Percentiles rank a stretch among this genome's conserved stretches.
phyloP scores from a whole-genome alignment of 1,140 invertebrate species.

The Formica exsecta region DNA sequence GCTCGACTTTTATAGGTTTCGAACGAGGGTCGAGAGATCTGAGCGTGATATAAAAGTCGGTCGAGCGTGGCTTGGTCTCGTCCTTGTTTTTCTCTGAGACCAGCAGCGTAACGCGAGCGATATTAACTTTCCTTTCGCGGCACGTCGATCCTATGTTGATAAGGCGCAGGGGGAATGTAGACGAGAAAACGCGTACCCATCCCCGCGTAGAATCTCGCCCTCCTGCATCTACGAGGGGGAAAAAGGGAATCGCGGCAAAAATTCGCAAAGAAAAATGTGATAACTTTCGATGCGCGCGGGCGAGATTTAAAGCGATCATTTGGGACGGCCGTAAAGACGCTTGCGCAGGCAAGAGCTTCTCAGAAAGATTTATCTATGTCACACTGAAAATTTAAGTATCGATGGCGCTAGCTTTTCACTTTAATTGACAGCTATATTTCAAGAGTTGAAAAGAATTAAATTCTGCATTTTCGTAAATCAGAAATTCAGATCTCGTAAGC shows the following conservation, averaged over 20 bases:
- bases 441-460: conserved; percentile 18
- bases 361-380: conserved; percentile 41
- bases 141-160: conserved; percentile 61
- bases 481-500: neutral
- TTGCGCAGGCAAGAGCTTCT: conserved; percentile 23
- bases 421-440: conserved; percentile 39
- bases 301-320: conserved; percentile 60
- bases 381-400: conserved; percentile 47
- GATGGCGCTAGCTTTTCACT: conserved; percentile 17
- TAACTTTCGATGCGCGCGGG: conserved; percentile 50
- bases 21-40: conserved; percentile 66
- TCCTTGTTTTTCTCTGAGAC: conserved; percentile 23
- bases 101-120: conserved; percentile 46
- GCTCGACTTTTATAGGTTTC: conserved; percentile 60
- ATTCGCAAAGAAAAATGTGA: conserved; percentile 62
- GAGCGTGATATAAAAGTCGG: conserved; percentile 70
- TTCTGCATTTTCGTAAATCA: conserved; percentile 6
- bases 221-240: conserved; percentile 22
- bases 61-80: conserved; percentile 57
- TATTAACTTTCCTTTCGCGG: conserved; percentile 68
- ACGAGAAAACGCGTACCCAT: conserved; percentile 9
- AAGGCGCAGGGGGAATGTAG: conserved; percentile 35
- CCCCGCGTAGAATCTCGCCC: conserved; percentile 9
- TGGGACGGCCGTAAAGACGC: conserved; percentile 41
- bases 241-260: conserved; percentile 37